Percentiles rank a stretch among this genome's conserved stretches.
Conservation (phyloP, 2,888 invertebrate genomes). For the Euproctis similis region DNA sequence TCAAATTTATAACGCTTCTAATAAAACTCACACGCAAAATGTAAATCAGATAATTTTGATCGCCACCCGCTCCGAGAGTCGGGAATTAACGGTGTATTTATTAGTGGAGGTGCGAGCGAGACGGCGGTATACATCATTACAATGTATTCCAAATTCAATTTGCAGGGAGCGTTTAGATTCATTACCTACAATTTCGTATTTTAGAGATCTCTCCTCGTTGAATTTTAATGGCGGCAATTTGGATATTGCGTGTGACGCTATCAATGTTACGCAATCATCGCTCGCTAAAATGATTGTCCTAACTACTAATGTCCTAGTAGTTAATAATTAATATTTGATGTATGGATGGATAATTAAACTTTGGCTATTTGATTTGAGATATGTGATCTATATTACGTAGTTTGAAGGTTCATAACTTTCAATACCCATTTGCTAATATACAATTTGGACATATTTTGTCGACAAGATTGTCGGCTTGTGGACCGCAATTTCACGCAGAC, state of each 20-base stretch:
- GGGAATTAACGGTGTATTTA: constrained; percentile 22
- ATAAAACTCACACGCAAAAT: constrained; percentile 10
- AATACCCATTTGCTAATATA: no score
- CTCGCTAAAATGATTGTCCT: constrained; percentile 22
- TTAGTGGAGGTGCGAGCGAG: constrained; percentile 21
- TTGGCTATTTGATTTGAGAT: no score
- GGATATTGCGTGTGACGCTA: constrained; percentile 42
- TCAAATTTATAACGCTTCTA: constrained; percentile 1
- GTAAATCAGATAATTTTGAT: constrained; percentile 14
- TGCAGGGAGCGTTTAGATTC: constrained; percentile 32
- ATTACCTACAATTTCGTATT: constrained; percentile 46
- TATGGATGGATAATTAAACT: constrained; percentile 16
- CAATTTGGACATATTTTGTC: no score
- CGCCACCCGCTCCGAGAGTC: constrained; percentile 3
- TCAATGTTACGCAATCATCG: constrained; percentile 35
- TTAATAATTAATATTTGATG: constrained; percentile 25
- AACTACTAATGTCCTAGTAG: constrained; percentile 10
- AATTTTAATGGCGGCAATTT: constrained; percentile 56
- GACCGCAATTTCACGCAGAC: no score
- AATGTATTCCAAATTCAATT: constrained; percentile 35
- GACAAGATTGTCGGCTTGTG: no score
- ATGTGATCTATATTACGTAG: no score
- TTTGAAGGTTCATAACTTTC: no score
- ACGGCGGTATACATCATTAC: constrained; percentile 24
- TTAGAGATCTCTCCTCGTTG: constrained; percentile 37